Evolutionary conservation across 2,113 vertebrate genomes (phyloP).

Genomic region (Empidonax alnorum): DNA sequence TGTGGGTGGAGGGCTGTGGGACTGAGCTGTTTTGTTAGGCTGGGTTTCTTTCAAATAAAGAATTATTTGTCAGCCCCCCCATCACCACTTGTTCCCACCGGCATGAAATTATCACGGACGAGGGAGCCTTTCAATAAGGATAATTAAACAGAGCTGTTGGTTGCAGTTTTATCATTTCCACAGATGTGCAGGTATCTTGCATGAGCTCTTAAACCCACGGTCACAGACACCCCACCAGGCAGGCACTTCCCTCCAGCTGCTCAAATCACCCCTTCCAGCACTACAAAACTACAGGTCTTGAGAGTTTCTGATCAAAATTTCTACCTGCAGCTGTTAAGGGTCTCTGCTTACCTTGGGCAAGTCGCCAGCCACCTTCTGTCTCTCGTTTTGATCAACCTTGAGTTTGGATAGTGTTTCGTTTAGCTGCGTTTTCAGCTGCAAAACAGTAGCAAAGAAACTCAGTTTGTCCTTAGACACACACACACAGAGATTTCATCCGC

Average conservation of each 20-base stretch:
- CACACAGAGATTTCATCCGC: neutral
- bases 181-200: neutral
- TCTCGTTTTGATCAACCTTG: conserved; percentile 85
- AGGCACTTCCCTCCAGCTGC: neutral
- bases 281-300: neutral
- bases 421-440: conserved; percentile 92
- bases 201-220: neutral
- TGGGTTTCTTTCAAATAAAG: neutral
- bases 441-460: conserved; percentile 42
- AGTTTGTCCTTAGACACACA: neutral
- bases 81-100: neutral
- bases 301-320: neutral
- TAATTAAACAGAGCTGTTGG: neutral
- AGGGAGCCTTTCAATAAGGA: neutral
- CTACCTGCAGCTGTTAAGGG: neutral
- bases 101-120: neutral
- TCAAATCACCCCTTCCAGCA: neutral
- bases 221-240: neutral
- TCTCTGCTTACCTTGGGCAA: conserved; percentile 85
- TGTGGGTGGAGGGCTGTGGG: neutral
- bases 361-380: conserved; percentile 89
- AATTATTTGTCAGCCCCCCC: neutral
- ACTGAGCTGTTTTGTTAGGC: neutral
- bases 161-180: neutral
- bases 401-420: conserved; percentile 88